Evolutionary conservation across 92 coral and sea anemone species (phyloP), one percentile per base, ranked within the genome.

Genomic region (Palythoa heliodiscus): DNA sequence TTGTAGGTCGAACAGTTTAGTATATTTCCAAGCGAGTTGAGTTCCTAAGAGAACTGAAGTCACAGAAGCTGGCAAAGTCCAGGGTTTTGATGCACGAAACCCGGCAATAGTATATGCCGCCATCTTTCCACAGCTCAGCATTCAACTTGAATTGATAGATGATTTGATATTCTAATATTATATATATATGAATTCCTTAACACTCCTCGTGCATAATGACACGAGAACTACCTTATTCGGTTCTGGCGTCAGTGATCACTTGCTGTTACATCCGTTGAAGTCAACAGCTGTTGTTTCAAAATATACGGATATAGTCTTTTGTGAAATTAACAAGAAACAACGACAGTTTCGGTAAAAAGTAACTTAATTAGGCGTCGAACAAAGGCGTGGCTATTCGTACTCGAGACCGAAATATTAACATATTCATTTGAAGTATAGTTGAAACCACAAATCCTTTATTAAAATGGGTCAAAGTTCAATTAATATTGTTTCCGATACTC

Each of bases 11-110:
- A 96, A 96, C 60, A 58, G 85, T 7, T 76, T 63, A 43, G 85
- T 87, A 60, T 92, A 71, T 58, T 93, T 95, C 96, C 96, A 96
- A 10, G 98, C 94, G 5, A 96, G 88, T 23, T 87, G 87, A 5
- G 91, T 91, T 3, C 99, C 99, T 7, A 96, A 89, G 40, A 92
- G 87, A 43, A 96, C 90, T 16, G 98, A 95, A 68, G 91, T 80
- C 47, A 94, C 73, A 14, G 98, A 96, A 39, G 92, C 93, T 16
- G 99, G 94, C 55, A 96, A 86, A 20, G 98, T 94, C 98, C 98
- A 96, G 15, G 99, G 99, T 58, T 92, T 88, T 7, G 95, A 81
- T 0, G 96, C 84, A 14, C 73, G 84, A 64, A 80, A 66, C 15
- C 84, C 84, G 16, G 84, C 91, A n/a, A 78, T 15, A 9, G 87